Evolutionary conservation across 2,888 invertebrate species (phyloP), one percentile per base, ranked within the genome.

Genomic region (Deroplatys truncata): DNA sequence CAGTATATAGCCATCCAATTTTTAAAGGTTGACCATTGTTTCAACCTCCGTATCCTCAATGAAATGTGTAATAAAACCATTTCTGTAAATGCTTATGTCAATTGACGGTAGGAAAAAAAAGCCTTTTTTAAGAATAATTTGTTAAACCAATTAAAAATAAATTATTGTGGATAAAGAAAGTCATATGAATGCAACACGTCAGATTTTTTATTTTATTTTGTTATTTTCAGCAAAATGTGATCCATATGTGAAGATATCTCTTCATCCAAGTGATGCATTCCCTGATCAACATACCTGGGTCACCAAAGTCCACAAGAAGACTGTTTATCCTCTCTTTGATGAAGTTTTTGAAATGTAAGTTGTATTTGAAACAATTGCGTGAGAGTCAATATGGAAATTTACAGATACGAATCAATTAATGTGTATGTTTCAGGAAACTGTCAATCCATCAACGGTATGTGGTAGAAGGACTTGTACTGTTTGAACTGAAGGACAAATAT

Each of bases 401-500:
- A 43, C 43, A 43, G 43, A 13, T 43, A 43, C 35, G 2, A 43
- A 43, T 7, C 1, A 43, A 43, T 43, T 13, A 43, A 43, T 13
- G 13, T 89, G 43, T 35, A 82, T 31, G 89, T 90, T 91, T 86
- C 92, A 97, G 97, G 92, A 94, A 95, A 86, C 93, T 98, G 84
- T 95, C 95, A 9, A 93, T 95, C 28, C 97, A 97, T 89, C 98
- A 98, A 93, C 96, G 96, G 89, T 94, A 94, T 82, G 92, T 95
- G 13, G 92, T 95, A 82, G 96, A 97, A 91, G 98, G 96, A 0
- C 94, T 98, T 91, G 93, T 99, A 89, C 95, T 97, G 91, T 97
- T 99, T 92, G 97, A 98, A 91, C 95, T 99, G 25, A 99, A 99
- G 94, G 99, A 99, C 94, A 98, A 98, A 93, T 99, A 99, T 94